Evolutionary conservation across 2,888 invertebrate species (phyloP).

Genomic region (Eretmocerus hayati): DNA sequence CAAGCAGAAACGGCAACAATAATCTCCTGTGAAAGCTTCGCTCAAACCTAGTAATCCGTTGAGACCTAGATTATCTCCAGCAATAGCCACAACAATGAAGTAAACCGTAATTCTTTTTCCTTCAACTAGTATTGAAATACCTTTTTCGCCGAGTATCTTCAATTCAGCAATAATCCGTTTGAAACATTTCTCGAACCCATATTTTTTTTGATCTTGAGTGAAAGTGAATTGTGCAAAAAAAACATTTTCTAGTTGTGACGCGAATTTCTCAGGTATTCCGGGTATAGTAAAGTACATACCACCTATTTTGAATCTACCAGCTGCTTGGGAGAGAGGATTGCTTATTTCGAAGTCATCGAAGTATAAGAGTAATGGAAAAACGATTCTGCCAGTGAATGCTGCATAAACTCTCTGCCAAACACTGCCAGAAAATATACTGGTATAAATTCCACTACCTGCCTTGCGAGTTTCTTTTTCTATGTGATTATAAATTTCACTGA

Average conservation of each 20-base stretch:
- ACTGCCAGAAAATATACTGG: no score
- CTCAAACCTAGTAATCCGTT: neutral
- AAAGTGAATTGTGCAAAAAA: conserved; percentile 12
- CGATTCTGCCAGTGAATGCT: no score
- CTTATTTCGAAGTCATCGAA: no score
- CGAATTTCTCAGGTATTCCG: conserved; percentile 10
- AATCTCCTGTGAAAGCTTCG: neutral
- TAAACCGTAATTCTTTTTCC: neutral
- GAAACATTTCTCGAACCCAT: conserved; percentile 8
- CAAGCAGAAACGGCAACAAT: neutral
- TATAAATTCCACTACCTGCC: no score
- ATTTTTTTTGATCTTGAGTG: conserved; percentile 9
- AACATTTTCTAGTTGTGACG: conserved; percentile 8
- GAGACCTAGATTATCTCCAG: neutral
- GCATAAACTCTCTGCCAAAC: no score
- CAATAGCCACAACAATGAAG: neutral
- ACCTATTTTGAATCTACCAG: no score
- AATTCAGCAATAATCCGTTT: neutral
- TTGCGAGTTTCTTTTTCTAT: no score
- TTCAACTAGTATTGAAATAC: neutral
- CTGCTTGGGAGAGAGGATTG: no score
- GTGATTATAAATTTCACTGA: no score
- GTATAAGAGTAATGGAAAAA: no score
- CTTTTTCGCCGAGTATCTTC: neutral
- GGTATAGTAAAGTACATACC: conserved; percentile 17